phyloP scores from a whole-genome alignment of 2,113 vertebrate species.

The Hyla sarda region DNA sequence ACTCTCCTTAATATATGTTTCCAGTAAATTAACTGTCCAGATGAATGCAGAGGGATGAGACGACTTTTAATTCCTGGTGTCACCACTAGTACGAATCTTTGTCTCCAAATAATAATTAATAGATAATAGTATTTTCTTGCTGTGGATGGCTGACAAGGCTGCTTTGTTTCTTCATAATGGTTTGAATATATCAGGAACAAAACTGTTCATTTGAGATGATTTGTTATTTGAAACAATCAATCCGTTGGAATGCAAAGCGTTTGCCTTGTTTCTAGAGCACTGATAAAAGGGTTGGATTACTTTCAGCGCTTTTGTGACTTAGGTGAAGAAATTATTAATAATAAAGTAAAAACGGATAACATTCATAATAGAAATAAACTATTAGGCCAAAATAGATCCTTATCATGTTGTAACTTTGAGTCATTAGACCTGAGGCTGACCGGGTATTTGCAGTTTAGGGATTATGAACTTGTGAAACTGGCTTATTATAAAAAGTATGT shows the following conservation, averaged over 20 bases:
- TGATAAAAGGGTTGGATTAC: neutral
- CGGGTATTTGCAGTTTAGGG: too few relatives aligned
- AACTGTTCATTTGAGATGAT: conserved; percentile 7
- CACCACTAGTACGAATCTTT: conserved; percentile 41
- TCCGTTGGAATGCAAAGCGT: neutral
- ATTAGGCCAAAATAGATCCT: neutral
- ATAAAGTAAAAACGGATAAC: neutral
- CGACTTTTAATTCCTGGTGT: conserved; percentile 46
- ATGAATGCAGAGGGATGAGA: conserved; percentile 49
- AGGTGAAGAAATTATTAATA: neutral
- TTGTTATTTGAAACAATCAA: conserved; percentile 22
- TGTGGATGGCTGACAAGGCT: conserved; percentile 44
- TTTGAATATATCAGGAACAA: conserved; percentile 28
- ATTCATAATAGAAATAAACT: neutral
- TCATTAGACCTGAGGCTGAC: neutral
- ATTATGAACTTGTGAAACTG: too few relatives aligned
- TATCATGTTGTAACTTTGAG: neutral
- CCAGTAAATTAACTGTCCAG: conserved; percentile 55
- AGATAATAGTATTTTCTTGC: conserved; percentile 33
- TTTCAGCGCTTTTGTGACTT: neutral
- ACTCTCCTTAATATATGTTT: conserved; percentile 53
- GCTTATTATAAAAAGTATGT: too few relatives aligned
- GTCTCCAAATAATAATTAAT: conserved; percentile 54
- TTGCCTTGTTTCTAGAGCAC: neutral
- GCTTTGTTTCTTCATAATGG: conserved; percentile 25